These are phyloP conservation scores for Ommatoiulus sabulosus DNA, from an alignment of 2,888 invertebrate genomes.

Conservation along the genomic window DNA sequence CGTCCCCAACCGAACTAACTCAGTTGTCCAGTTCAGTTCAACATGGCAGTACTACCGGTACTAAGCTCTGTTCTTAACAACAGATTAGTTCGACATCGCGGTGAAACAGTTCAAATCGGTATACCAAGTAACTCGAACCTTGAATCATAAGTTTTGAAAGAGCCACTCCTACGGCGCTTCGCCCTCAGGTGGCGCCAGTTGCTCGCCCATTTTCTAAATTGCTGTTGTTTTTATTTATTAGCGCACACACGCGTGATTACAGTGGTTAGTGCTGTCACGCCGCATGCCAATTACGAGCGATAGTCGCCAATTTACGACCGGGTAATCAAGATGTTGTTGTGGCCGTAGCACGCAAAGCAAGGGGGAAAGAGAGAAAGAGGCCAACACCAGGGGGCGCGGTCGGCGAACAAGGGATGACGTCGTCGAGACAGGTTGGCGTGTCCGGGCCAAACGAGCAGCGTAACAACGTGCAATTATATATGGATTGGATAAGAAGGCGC, in stretches of 20 bases:
- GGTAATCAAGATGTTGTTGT: slow-evolving; percentile 17
- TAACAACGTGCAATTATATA: too few relatives aligned
- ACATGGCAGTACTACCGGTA: too few relatives aligned
- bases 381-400: background rate
- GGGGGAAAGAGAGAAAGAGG: background rate
- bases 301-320: slow-evolving; percentile 34
- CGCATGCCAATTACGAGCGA: slow-evolving; percentile 27
- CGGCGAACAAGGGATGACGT: background rate
- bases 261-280: slow-evolving; percentile 34
- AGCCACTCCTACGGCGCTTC: background rate
- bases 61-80: too few relatives aligned
- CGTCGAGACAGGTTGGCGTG: too few relatives aligned
- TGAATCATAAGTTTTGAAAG: too few relatives aligned
- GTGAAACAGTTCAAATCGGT: too few relatives aligned
- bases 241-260: slow-evolving; percentile 14
- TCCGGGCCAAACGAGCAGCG: too few relatives aligned
- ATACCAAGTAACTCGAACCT: too few relatives aligned
- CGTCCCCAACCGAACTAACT: too few relatives aligned
- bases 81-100: too few relatives aligned
- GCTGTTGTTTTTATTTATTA: slow-evolving; percentile 34
- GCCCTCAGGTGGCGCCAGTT: slow-evolving; percentile 16
- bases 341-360: background rate
- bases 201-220: background rate
- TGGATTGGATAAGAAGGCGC: too few relatives aligned
- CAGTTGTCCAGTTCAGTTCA: too few relatives aligned